Percentiles rank a stretch among this genome's conserved stretches.
These are phyloP conservation scores for Cerceris ruficornis DNA, from an alignment of 2,888 invertebrate species.

Conservation along the genomic window DNA sequence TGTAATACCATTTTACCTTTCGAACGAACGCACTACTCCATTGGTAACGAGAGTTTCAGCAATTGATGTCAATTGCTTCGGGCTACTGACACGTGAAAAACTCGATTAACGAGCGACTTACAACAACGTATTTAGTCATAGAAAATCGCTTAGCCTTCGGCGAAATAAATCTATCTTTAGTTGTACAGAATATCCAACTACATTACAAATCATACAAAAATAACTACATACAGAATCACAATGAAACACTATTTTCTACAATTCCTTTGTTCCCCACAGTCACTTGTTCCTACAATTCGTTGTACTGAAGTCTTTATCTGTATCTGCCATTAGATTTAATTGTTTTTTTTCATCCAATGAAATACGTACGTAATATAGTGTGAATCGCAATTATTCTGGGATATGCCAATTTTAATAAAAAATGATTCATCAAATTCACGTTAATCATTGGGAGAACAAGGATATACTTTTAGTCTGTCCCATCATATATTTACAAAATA, in stretches of 20 bases:
- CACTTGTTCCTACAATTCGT: no score
- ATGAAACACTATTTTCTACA: not conserved
- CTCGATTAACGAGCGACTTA: slow-evolving; percentile 33
- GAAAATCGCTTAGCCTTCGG: slow-evolving; percentile 3
- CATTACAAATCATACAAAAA: slow-evolving; percentile 5
- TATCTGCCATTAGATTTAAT: no score
- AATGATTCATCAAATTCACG: no score
- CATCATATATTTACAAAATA: no score
- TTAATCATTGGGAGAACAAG: no score
- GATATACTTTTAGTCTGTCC: no score
- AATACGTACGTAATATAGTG: no score
- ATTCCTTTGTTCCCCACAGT: no score
- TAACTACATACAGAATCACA: slow-evolving; percentile 8
- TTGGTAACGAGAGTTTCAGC: slow-evolving; percentile 32
- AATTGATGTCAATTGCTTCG: slow-evolving; percentile 25
- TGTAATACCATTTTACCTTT: slow-evolving; percentile 27
- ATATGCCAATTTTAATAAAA: no score
- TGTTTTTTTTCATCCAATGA: no score
- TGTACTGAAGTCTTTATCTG: no score
- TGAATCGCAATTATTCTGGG: no score
- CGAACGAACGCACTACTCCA: slow-evolving; percentile 11
- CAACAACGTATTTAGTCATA: slow-evolving; percentile 30
- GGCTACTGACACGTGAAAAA: slow-evolving; percentile 22
- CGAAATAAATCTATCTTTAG: slow-evolving; percentile 46
- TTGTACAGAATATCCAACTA: slow-evolving; percentile 10